Evolutionary conservation across 2,888 invertebrate species (phyloP).

Genomic region (Odontothrips loti): DNA sequence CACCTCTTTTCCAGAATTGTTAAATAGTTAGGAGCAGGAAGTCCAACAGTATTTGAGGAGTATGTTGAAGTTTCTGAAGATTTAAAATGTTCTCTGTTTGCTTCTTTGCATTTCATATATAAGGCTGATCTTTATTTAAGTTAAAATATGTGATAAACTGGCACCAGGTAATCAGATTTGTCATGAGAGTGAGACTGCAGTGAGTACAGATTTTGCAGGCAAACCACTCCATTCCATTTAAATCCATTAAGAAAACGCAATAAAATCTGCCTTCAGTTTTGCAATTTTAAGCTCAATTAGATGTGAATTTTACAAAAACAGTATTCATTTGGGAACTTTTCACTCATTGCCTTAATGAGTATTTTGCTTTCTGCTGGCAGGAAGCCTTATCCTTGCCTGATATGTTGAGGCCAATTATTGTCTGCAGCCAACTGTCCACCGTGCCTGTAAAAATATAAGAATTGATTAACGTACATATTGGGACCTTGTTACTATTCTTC

Average conservation of each 20-base stretch:
- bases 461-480: background rate
- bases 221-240: background rate
- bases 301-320: background rate
- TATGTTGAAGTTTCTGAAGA: constrained; percentile 10
- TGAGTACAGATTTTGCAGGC: background rate
- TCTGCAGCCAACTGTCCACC: background rate
- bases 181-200: background rate
- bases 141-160: constrained; percentile 17
- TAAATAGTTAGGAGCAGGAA: background rate
- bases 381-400: background rate
- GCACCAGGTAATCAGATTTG: background rate
- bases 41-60: constrained; percentile 24
- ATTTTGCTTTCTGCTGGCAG: constrained; percentile 15
- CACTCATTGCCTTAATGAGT: background rate
- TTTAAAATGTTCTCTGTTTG: background rate
- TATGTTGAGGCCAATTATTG: constrained; percentile 3
- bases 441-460: background rate
- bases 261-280: constrained; percentile 5
- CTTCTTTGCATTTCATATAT: constrained; percentile 11
- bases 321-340: background rate
- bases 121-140: constrained; percentile 25
- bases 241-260: background rate
- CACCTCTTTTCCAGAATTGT: background rate
- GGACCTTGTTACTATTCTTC: background rate
- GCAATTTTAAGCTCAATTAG: background rate